Percentiles rank a stretch among this genome's conserved stretches.
These are phyloP conservation scores for Drosophila teissieri DNA, from an alignment of 1,140 invertebrate species.

Conservation along the genomic window DNA sequence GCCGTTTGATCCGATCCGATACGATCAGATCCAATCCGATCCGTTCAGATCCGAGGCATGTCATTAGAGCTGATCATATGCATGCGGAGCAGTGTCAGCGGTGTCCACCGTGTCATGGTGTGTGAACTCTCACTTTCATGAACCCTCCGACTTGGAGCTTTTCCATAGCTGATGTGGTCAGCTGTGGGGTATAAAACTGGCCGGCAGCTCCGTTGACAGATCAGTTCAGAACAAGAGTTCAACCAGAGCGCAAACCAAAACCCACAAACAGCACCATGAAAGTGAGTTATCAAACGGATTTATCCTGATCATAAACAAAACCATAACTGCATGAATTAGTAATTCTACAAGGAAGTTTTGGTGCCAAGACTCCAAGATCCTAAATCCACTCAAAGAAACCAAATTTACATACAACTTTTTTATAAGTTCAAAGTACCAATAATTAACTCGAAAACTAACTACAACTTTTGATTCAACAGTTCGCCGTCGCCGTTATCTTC, in stretches of 20 bases:
- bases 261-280: constrained; percentile 67
- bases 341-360: no score
- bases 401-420: no score
- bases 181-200: constrained; percentile 65
- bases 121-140: constrained; percentile 76
- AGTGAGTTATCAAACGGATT: constrained; percentile 49
- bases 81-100: constrained; percentile 46
- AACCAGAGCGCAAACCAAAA: constrained; percentile 60
- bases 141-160: constrained; percentile 50
- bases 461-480: constrained; percentile 42
- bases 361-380: no score
- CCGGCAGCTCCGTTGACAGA: constrained; percentile 43
- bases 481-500: constrained; percentile 70
- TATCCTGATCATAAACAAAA: no score
- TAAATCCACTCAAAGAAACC: no score
- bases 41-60: constrained; percentile 44
- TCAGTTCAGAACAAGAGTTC: constrained; percentile 83
- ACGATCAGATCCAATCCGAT: constrained; percentile 13
- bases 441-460: neutral
- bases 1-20: constrained; percentile 27
- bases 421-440: no score
- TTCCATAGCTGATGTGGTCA: constrained; percentile 30
- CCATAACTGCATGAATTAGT: no score
- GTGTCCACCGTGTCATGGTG: constrained; percentile 32
- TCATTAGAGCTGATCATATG: constrained; percentile 70